These are phyloP conservation scores for Penaeus monodon DNA, from an alignment of 2,888 invertebrate genomes.

Conservation along the genomic window DNA sequence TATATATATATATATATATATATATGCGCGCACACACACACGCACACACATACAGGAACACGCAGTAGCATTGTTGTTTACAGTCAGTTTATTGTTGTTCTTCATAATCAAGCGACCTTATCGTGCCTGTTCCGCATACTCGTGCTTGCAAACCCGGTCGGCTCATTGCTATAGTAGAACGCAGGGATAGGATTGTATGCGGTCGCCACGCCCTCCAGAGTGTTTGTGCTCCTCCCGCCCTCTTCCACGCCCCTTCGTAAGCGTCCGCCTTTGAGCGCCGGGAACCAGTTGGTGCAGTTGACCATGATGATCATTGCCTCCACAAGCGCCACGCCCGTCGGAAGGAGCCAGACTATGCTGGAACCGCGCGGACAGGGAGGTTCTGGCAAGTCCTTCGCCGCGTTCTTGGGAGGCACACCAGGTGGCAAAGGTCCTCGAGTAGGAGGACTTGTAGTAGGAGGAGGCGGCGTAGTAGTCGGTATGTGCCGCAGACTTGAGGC, in stretches of 20 bases:
- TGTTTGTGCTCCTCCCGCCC: neutral
- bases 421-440: neutral
- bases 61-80: no score
- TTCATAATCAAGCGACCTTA: no score
- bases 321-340: conserved; percentile 29
- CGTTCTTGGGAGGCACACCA: neutral
- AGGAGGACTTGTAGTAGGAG: no score
- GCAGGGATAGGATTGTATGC: no score
- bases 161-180: no score
- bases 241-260: neutral
- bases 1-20: no score
- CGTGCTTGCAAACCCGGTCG: no score
- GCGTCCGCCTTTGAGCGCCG: conserved; percentile 17
- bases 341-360: conserved; percentile 25
- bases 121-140: no score
- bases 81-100: no score
- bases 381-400: neutral
- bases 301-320: conserved; percentile 48
- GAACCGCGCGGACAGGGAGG: neutral
- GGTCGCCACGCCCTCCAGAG: neutral
- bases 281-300: conserved; percentile 58
- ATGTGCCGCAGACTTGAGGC: neutral
- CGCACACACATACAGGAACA: no score
- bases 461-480: no score
- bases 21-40: no score